Evolutionary conservation across 2,888 invertebrate species (phyloP), one percentile per base, ranked within the genome.

Genomic region (Pardosa pseudoannulata): DNA sequence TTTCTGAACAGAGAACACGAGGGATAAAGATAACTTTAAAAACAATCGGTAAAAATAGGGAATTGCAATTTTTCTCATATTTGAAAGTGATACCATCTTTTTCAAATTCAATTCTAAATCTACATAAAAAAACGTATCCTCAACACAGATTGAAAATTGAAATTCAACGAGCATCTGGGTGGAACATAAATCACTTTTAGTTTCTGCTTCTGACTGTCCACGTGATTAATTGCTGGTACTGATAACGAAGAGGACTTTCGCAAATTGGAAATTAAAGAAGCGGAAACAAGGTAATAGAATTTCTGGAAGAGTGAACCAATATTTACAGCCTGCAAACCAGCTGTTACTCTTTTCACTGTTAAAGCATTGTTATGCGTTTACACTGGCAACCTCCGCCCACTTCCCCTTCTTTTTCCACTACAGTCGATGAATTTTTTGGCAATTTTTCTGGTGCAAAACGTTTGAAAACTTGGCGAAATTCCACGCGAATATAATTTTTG

Each of bases 201-300:
- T 16, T 16, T 46, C 46, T 46, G 46, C 46, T 46, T 46, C 46
- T 46, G 46, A 46, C 46, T 46, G 46, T 46, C 46, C 16, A 13
- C 46, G 7, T 46, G 46, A 46, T 46, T 46, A 46, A 46, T 46
- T 46, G 46, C 16, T 16, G 13, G 2, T 2, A 46, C 46, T 46
- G 46, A 46, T 46, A 46, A 46, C 11, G 46, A 46, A 6, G 46
- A 46, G 46, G 16, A 46, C 46, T 46, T 46, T 46, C 16, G 46
- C 16, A 46, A 46, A 46, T 46, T 46, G 46, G 11, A 46, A 46
- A 46, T 46, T 46, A 46, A 46, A 46, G 46, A 46, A 46, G 46
- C 46, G 46, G 46, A 46, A 46, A 46, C 46, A 13, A 46, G 7
- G 46, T 46, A 46, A 46, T 46, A 46, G 46, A 46, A 46, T 46